These are phyloP conservation scores for Scaptomyza hsui DNA, from an alignment of 1,140 invertebrate species.

Conservation along the genomic window DNA sequence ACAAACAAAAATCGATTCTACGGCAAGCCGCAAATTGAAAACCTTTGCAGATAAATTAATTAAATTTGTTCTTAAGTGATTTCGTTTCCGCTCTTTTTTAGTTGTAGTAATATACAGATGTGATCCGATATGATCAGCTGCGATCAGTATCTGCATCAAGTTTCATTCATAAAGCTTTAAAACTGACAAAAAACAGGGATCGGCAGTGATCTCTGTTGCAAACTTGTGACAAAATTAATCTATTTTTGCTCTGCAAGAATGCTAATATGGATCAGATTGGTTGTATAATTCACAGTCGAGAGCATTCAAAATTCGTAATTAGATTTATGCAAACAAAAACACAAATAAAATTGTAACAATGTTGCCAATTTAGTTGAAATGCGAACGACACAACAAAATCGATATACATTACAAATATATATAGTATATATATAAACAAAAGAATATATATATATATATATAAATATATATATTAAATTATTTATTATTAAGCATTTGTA, in stretches of 20 bases:
- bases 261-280: slow-evolving; percentile 40
- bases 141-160: neutral
- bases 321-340: slow-evolving; percentile 33
- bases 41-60: slow-evolving; percentile 22
- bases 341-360: slow-evolving; percentile 58
- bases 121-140: slow-evolving; percentile 5
- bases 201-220: neutral
- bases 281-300: slow-evolving; percentile 36
- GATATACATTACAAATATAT: slow-evolving; percentile 41
- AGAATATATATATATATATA: slow-evolving; percentile 48
- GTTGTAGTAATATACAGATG: neutral
- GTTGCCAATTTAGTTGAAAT: slow-evolving; percentile 71
- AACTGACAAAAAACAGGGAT: neutral
- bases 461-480: slow-evolving; percentile 41
- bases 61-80: neutral
- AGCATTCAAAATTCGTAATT: slow-evolving; percentile 55
- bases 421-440: slow-evolving; percentile 40
- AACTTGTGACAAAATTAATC: slow-evolving; percentile 7
- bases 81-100: neutral
- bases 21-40: slow-evolving; percentile 24
- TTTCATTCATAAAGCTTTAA: neutral
- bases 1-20: slow-evolving; percentile 14
- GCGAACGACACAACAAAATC: slow-evolving; percentile 39
- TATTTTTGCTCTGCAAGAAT: slow-evolving; percentile 18
- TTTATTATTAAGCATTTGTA: slow-evolving; percentile 71